Base-by-base conservation (phyloP, 1,140 invertebrate species). In the Drosophila nasuta region DNA sequence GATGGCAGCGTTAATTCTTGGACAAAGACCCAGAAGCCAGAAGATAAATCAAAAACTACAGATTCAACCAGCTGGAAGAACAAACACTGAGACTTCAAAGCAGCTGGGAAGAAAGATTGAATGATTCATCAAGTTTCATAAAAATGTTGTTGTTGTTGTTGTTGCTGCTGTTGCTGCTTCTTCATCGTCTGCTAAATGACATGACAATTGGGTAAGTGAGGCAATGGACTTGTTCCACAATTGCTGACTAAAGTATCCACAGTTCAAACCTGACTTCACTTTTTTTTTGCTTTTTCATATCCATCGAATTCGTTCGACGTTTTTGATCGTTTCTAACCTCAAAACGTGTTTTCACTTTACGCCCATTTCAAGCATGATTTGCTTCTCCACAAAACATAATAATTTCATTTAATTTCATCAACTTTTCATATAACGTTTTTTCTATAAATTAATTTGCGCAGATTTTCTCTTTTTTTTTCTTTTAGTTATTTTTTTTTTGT, bases 391-490 rank as follows among this genome's bases (percentile, higher is more conserved):
- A 46, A 62, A 75, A 70, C 67, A 51, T 62, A 72, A 5, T 25
- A 52, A 25, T 17, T n/a, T n/a, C 15, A 30, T 46, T 73, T 33
- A 52, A 52, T 54, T 70, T 17, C 33, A 38, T 41, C 8, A 38
- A 72, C 68, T 82, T 82, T 82, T 82, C 62, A 52, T 38, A 10
- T 7, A 17, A 45, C 35, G 35, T 13, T 59, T 83, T 77, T 73
- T 48, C 43, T 57, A 48, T 54, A 58, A 41, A 71, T 81, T 56
- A 51, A 70, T 77, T 81, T 77, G 62, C 58, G 15, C 49, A 81
- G 57, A 66, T 83, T 85, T 85, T 83, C 82, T 85, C 81, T 86
- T 85, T 85, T 80, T 80, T 52, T 20, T 54, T 17, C n/a, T 28
- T 57, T 43, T 62, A 33, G 48, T 25, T 30, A 33, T 15, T 17